These are phyloP conservation scores for Dermochelys coriacea DNA, from an alignment of 2,797 vertebrate genomes.

Conservation along the genomic window DNA sequence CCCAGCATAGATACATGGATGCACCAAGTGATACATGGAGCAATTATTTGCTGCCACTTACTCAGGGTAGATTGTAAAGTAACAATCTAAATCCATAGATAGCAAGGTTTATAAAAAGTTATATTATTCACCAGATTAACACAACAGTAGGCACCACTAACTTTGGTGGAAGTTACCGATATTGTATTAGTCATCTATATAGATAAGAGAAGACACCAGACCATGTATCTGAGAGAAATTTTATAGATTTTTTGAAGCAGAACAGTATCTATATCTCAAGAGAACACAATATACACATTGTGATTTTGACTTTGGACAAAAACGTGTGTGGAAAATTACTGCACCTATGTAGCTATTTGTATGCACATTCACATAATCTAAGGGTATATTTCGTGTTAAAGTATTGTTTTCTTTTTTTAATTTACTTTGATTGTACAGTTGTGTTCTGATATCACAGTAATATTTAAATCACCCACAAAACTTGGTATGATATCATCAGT, in stretches of 20 bases:
- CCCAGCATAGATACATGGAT: background rate
- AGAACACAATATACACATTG: background rate
- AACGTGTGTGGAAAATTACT: background rate
- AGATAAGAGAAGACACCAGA: background rate
- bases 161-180: background rate
- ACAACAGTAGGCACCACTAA: background rate
- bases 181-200: background rate
- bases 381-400: background rate
- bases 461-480: background rate
- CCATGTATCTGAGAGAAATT: background rate
- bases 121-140: background rate
- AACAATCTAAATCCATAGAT: background rate
- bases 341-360: background rate
- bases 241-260: background rate
- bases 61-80: background rate
- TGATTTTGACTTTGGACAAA: background rate
- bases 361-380: background rate
- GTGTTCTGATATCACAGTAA: background rate
- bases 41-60: background rate
- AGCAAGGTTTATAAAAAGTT: background rate
- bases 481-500: background rate
- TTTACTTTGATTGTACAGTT: background rate
- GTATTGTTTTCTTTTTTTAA: background rate
- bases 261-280: background rate
- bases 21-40: background rate